Percentiles rank a stretch among this genome's conserved stretches.
These are phyloP conservation scores for Synodontis membranacea DNA, from an alignment of 2,113 vertebrate genomes.

Conservation along the genomic window DNA sequence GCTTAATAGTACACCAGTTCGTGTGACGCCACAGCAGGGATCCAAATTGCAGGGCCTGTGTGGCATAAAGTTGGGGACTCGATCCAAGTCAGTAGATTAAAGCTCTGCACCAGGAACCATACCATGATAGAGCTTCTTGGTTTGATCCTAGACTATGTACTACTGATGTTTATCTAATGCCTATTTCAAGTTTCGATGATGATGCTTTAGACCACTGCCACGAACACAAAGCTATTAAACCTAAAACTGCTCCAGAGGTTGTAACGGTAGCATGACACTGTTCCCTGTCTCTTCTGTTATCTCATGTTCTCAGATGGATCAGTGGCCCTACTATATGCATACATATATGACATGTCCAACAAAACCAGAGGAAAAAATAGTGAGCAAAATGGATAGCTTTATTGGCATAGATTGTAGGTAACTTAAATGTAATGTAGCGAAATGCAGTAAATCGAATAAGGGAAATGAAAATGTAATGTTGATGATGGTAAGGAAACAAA, in stretches of 20 bases:
- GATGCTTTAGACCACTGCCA: not conserved
- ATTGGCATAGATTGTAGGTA: not conserved
- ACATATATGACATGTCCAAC: not conserved
- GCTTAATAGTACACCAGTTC: not conserved
- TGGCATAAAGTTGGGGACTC: not conserved
- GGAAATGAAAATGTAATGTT: not conserved
- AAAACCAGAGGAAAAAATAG: not conserved
- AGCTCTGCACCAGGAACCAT: not conserved
- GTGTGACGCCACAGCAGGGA: not conserved
- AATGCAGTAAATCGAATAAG: not conserved
- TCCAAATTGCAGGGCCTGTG: not conserved
- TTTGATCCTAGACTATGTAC: not conserved
- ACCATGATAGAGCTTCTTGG: not conserved
- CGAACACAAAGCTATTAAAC: not conserved
- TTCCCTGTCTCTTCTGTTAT: not conserved
- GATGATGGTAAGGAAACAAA: not conserved
- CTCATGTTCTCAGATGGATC: not conserved
- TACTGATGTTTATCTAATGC: constrained; percentile 11
- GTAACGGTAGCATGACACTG: not conserved
- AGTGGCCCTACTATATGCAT: not conserved
- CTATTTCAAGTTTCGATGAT: not conserved
- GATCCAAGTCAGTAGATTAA: constrained; percentile 14
- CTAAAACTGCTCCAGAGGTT: not conserved
- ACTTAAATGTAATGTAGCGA: too few species aligned
- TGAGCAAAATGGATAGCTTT: not conserved